Evolutionary conservation across 2,888 invertebrate species (phyloP).

Genomic region (Lasioglossum leucozonium): DNA sequence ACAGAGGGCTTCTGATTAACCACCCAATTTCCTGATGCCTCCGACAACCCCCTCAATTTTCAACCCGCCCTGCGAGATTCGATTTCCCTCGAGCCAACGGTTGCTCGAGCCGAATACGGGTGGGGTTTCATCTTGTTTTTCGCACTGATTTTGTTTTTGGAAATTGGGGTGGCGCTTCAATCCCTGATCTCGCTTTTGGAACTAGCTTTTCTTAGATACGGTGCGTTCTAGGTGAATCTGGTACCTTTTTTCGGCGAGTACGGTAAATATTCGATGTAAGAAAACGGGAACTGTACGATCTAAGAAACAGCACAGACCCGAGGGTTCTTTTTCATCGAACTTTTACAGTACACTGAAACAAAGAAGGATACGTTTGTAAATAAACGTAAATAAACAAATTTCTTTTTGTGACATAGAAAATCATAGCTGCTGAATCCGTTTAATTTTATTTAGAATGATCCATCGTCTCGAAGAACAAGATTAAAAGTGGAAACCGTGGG

Average conservation of each 20-base stretch:
- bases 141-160: background rate
- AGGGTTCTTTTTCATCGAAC: too few relatives aligned
- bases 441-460: background rate
- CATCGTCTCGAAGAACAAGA: background rate
- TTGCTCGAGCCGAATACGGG: background rate
- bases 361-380: too few relatives aligned
- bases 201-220: background rate
- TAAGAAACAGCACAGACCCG: too few relatives aligned
- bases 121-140: background rate
- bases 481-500: slow-evolving; percentile 25
- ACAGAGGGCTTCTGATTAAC: background rate
- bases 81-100: background rate
- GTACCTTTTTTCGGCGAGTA: too few relatives aligned
- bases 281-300: too few relatives aligned
- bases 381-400: too few relatives aligned
- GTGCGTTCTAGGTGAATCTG: background rate
- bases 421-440: background rate
- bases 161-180: background rate
- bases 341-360: too few relatives aligned
- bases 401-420: too few relatives aligned
- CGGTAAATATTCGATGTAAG: too few relatives aligned
- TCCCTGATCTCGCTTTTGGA: too few relatives aligned
- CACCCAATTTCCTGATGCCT: background rate
- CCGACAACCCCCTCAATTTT: background rate
- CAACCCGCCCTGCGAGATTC: background rate